Base-by-base conservation (phyloP, 2,888 invertebrate genomes). In the Actias luna region DNA sequence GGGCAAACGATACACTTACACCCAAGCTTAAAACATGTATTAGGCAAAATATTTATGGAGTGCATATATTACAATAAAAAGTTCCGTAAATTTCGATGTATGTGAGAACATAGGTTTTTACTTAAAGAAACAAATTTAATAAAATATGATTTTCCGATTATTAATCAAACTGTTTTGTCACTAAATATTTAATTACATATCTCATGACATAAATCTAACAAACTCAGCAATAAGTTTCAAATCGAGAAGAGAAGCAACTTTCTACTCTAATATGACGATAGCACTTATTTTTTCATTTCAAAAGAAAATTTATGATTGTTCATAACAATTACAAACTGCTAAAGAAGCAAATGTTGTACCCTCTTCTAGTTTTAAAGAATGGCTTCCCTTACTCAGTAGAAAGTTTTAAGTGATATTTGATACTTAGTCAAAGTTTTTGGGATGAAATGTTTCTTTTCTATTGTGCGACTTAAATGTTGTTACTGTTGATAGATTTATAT, bases 391-490 rank as follows among this genome's bases (percentile, higher is more conserved):
- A 16, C 25, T 25, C 36, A 59, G 39, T 16, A 12, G 18, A 59
- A 59, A 59, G 59, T 59, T 59, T 59, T 59, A 59, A 59, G 59
- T 59, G 59, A 35, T 29, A 59, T 59, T 42, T 29, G 42, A 59
- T 59, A 59, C 59, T 36, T 59, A 25, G 12, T 8, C 10, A 39
- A 59, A 59, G 31, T 59, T 59, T 59, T n/a, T 27, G 42, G 42
- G 42, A 46, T 59, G 29, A 39, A 59, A 29, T 42, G 5, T 29
- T 27, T 50, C 46, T 12, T 2, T 55, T 55, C 29, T 29, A n/a
- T 16, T 29, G 27, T 25, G 22, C 12, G 12, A 50, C 22, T 25
- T 50, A 22, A 3, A 25, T 12, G 10, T 50, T 25, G 22, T 25
- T 50, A 50, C 10, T 25, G 22, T 25, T 25, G 2, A 50, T 50